Conservation (phyloP, 2,113 vertebrate species). For the Spea multiplicata region DNA sequence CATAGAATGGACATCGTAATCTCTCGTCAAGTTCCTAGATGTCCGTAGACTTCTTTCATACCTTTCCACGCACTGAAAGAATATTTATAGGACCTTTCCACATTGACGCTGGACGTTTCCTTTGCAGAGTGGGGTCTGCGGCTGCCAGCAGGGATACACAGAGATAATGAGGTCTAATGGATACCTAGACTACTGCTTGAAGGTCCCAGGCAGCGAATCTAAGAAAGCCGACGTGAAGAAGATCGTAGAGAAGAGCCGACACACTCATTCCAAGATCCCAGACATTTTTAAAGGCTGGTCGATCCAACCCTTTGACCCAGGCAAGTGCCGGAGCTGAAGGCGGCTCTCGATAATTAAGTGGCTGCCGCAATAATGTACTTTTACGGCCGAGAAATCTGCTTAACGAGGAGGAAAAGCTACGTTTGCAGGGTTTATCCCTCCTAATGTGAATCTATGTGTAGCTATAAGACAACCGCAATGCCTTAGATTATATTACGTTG, state of each 20-base stretch:
- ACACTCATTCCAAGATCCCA: constrained; percentile 83
- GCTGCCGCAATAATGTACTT: not conserved
- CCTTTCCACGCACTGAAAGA: too few species aligned
- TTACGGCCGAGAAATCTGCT: not conserved
- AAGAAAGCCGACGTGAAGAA: constrained; percentile 97
- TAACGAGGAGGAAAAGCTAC: not conserved
- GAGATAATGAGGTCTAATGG: constrained; percentile 94
- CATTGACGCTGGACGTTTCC: constrained; percentile 31
- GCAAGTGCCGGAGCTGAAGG: constrained; percentile 57
- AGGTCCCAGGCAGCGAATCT: constrained; percentile 87
- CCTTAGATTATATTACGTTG: too few species aligned
- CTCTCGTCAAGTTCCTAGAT: too few species aligned
- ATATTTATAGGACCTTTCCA: not conserved
- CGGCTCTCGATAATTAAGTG: not conserved
- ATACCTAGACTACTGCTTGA: constrained; percentile 95
- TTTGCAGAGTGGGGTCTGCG: constrained; percentile 86
- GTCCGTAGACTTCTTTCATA: too few species aligned
- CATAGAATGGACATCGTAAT: too few species aligned
- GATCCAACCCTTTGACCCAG: constrained; percentile 88
- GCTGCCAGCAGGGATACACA: constrained; percentile 89
- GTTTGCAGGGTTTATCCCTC: too few species aligned
- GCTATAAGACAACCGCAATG: too few species aligned
- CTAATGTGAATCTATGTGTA: too few species aligned
- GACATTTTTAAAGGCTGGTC: constrained; percentile 94
- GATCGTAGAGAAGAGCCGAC: constrained; percentile 82